Base-by-base conservation (phyloP, 2,113 vertebrate genomes). In the Hippopotamus amphibius region DNA sequence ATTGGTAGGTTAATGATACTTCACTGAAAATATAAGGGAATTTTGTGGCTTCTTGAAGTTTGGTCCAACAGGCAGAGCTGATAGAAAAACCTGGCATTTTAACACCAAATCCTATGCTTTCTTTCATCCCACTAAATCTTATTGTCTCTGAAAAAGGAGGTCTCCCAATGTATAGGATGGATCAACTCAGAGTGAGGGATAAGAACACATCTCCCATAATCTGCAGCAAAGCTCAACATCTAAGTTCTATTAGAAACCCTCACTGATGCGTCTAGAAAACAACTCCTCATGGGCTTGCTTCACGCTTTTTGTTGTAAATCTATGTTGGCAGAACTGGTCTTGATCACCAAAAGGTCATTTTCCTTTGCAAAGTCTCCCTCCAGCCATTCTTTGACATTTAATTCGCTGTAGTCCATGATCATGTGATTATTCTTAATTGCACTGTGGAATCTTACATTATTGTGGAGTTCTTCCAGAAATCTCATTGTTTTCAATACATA, bases 261-360 rank as follows among this genome's bases (percentile, higher is more conserved):
- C 72, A 68, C 2, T 2, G 30, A 63, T 43, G 66, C 37, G 4
- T 63, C 1, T 37, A 77, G 61, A 91, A 74, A 82, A 69, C 24
- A 82, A 90, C 16, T 46, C 22, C 19, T 86, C 50, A 81, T 0
- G 55, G 26, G 4, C 43, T 77, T 90, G 76, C 13, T 41, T 80
- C 57, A 26, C 43, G 90, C 65, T 84, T 89, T 68, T 63, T 1
- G 14, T 63, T 63, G 22, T 88, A 88, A 96, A 85, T 19, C 50
- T 94, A 50, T 26, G 11, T 37, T 91, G 37, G 79, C 28, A 11
- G n/a, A 79, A 86, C n/a, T 90, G 61, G 43, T 55, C 69, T 86
- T 79, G 72, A 92, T 68, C 61, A 93, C 53, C 68, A 74, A 95
- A 93, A 94, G 57, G 83, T 92, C 72, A 88, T 83, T 83, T 87